Evolutionary conservation across 1,140 invertebrate genomes (phyloP).

Genomic region (Sipha flava): DNA sequence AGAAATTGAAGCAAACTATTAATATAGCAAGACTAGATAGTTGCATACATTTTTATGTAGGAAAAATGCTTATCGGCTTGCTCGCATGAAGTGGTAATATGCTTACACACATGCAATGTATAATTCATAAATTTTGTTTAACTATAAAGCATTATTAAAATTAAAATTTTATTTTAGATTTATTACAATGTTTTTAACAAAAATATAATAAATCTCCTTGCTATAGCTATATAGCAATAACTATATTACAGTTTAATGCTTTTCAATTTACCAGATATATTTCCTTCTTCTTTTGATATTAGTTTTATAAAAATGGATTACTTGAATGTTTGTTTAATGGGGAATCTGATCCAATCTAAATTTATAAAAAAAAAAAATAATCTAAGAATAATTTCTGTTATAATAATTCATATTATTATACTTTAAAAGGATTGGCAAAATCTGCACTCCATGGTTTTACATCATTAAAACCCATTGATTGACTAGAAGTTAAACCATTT

Average conservation of each 20-base stretch:
- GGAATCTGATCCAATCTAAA: background rate
- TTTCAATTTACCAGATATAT: background rate
- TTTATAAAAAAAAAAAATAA: background rate
- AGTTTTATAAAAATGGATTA: conserved; percentile 20
- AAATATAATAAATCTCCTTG: background rate
- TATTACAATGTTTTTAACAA: background rate
- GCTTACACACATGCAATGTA: background rate
- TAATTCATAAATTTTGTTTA: background rate
- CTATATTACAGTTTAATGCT: background rate
- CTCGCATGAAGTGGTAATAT: background rate
- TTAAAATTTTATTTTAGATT: background rate
- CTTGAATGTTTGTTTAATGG: conserved; percentile 17
- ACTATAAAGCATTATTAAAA: background rate
- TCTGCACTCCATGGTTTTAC: conserved; percentile 14
- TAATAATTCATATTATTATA: background rate
- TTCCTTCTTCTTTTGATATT: background rate
- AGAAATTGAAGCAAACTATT: conserved; percentile 11
- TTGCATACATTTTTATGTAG: conserved; percentile 14
- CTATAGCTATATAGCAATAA: background rate
- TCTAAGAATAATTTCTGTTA: background rate
- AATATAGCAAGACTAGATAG: conserved; percentile 21
- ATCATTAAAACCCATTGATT: conserved; percentile 20
- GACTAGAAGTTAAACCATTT: conserved; percentile 3
- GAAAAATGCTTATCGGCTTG: background rate
- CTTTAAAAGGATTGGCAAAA: conserved; percentile 13